These are phyloP conservation scores for Ips typographus DNA, from an alignment of 1,140 invertebrate genomes.

Conservation along the genomic window DNA sequence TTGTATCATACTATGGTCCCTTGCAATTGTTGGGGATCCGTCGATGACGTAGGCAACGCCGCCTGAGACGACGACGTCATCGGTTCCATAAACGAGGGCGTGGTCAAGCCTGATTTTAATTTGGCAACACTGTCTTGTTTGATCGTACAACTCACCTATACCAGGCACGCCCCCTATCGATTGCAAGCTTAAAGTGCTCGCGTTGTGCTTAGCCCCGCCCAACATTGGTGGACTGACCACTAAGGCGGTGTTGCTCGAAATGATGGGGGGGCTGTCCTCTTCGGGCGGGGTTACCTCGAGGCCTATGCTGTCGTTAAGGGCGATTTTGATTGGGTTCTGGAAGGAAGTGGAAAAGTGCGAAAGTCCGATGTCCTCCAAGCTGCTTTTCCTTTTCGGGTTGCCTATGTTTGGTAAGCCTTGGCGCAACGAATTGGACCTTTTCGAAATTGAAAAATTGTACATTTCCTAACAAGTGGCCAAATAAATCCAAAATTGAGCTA, in stretches of 20 bases:
- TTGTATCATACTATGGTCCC: conserved; percentile 92
- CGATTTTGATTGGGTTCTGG: conserved; percentile 77
- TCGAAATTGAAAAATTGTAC: no score
- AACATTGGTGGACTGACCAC: conserved; percentile 58
- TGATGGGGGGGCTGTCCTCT: conserved; percentile 59
- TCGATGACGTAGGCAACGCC: conserved; percentile 35
- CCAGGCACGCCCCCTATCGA: conserved; percentile 49
- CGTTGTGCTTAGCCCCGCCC: conserved; percentile 31
- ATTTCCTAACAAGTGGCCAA: no score
- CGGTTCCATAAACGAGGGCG: conserved; percentile 30
- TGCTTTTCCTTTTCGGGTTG: conserved; percentile 69
- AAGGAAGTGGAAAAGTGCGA: conserved; percentile 69
- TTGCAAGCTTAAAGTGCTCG: conserved; percentile 51
- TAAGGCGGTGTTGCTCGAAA: conserved; percentile 58
- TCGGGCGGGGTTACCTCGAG: conserved; percentile 77
- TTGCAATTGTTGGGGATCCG: conserved; percentile 76
- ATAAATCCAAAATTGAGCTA: background rate
- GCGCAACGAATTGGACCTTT: conserved; percentile 73
- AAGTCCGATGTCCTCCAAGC: conserved; percentile 82
- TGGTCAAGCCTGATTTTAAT: conserved; percentile 5
- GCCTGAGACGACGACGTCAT: conserved; percentile 37
- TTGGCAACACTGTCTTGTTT: background rate
- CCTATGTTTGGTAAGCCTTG: conserved; percentile 61
- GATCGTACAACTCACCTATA: conserved; percentile 18
- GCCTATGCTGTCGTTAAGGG: conserved; percentile 81